phyloP scores from a whole-genome alignment of 1,140 invertebrate species.

The Reticulitermes speratus region DNA sequence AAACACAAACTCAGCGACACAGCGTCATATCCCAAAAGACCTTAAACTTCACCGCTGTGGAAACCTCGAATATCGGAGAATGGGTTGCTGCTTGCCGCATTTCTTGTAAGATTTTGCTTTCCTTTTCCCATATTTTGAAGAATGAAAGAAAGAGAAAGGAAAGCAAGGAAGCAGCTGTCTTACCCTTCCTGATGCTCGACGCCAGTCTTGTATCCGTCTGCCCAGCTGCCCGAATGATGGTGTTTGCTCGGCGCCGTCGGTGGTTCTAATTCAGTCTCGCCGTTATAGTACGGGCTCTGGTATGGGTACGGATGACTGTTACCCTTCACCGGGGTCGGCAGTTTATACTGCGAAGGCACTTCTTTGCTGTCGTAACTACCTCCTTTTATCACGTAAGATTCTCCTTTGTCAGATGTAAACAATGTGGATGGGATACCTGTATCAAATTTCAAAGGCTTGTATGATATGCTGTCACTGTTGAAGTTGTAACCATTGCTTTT shows the following conservation, averaged over 20 bases:
- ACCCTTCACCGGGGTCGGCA: neutral
- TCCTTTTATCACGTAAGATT: neutral
- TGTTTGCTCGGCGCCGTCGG: neutral
- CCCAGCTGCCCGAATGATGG: neutral
- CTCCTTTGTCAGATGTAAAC: neutral
- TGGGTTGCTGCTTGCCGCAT: no score
- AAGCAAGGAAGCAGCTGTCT: neutral
- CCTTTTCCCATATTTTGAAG: no score
- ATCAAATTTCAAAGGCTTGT: conserved; percentile 21
- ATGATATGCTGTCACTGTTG: neutral
- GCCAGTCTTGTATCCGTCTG: neutral
- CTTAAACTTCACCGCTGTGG: no score
- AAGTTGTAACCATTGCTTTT: neutral
- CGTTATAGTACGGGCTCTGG: neutral
- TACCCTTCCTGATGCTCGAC: neutral
- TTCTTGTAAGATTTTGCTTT: no score
- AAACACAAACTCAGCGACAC: no score
- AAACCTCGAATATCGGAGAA: no score
- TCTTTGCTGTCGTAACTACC: neutral
- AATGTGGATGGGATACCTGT: neutral
- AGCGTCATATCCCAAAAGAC: no score
- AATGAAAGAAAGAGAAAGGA: no score
- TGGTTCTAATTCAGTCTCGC: neutral
- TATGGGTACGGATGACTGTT: conserved; percentile 16
- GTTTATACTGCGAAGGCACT: neutral